Base-by-base conservation (phyloP, 2,888 invertebrate species). In the Acleris cristana region DNA sequence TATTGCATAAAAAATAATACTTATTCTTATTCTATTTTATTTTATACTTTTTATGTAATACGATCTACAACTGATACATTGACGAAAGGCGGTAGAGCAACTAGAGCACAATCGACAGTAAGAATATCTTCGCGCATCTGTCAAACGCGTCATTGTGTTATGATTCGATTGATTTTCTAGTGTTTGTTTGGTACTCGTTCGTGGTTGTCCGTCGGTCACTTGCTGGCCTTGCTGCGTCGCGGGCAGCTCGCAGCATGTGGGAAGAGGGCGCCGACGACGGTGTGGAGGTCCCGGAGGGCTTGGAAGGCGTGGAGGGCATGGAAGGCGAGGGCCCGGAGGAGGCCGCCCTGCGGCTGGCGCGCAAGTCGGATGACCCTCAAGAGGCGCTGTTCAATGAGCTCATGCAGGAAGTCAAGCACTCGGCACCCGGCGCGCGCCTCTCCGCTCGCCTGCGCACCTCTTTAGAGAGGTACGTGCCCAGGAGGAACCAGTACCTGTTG, bases 401-500 rank as follows among this genome's bases (percentile, higher is more conserved):
- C 63, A 93, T 95, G 78, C 92, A 94, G 71, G 96, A 96, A 85
- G 95, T 95, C 81, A 94, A 93, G 84, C 93, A 94, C 81, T 94
- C 94, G 68, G 94, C 95, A 45, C 96, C 96, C 1, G 95, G 96
- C 45, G 96, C 96, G 1, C 93, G 95, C 70, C 91, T 96, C 40
- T 88, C 90, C 8, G 86, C 86, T 6, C 82, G 84, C 10, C 79
- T 92, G 10, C 83, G 92, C 52, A 82, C 85, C 6, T 77, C 84
- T 19, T 84, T 93, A 8, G 92, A 92, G 73, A 85, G 88, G 92
- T 89, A 74, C 23, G 16, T 12, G 18, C 53, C 16, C n/a, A 59
- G 8, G 8, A 30, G 30, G 30, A 30, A 30, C 49, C 12, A 8
- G 3, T n/a, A 45, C 45, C 16, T 34, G 49, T 14, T 62, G 23